Evolutionary conservation across 2,888 invertebrate species (phyloP), one percentile per base, ranked within the genome.

Genomic region (Tiliacea citrago): DNA sequence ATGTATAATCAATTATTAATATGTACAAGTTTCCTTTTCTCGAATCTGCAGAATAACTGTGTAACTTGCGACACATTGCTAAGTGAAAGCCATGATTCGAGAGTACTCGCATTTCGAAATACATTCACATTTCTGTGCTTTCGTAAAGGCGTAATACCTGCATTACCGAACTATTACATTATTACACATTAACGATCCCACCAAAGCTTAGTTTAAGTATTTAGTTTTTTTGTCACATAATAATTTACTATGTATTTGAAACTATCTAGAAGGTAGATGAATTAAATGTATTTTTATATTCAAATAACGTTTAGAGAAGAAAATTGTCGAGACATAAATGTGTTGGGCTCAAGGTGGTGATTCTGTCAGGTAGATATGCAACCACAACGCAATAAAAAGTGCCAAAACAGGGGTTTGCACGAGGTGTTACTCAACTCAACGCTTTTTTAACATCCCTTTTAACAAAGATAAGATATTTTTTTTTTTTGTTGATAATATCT

Each of bases 141-240:
- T 76, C 81, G 65, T 76, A 82, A 82, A 72, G 68, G 77, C 79
- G 79, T 85, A 87, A 88, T 86, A 86, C 88, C 86, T 88, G 90
- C 89, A 91, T 89, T 92, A 93, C 93, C 92, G 93, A 95, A 94
- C 93, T 93, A 93, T 92, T 92, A 85, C 87, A 84, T 73, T 82
- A 87, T 81, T 85, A 92, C 91, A 94, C 91, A 93, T 88, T 93
- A 94, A 95, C 90, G 94, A 96, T 96, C 96, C 96, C 96, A 96
- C 96, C 96, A 96, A 96, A 96, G 96, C 89, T 94, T 96, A 96
- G 95, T 90, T 90, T 96, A 95, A 95, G 95, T 90, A 85, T 93
- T 93, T 95, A 94, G 93, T 90, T 93, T 90, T 75, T 91, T 91
- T 91, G 91, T 91, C 88, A 89, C 90, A 90, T 90, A 90, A 88